These are phyloP conservation scores for Leucoptera coffeella DNA, from an alignment of 2,888 invertebrate species.

Conservation along the genomic window DNA sequence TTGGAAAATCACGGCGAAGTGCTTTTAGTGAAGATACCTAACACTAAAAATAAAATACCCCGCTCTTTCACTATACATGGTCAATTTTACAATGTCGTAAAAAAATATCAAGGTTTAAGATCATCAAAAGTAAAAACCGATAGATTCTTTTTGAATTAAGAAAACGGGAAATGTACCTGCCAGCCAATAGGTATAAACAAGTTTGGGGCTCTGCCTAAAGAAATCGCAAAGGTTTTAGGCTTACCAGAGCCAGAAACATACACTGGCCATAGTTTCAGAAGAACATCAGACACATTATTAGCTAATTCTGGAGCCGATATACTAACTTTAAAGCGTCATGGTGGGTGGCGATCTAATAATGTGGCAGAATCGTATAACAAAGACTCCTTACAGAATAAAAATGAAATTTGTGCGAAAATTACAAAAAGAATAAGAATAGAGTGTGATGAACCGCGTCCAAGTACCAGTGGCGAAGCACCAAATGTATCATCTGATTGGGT, in stretches of 20 bases:
- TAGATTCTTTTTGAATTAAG: conserved; percentile 2
- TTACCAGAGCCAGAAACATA: conserved; percentile 1
- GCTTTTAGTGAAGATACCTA: not conserved
- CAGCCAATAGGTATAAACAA: conserved; percentile 1
- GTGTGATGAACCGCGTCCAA: too few relatives aligned
- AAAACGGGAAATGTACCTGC: conserved; percentile 1
- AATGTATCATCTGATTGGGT: too few relatives aligned
- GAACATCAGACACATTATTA: conserved; percentile 2
- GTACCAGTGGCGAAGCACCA: too few relatives aligned
- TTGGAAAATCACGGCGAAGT: not conserved
- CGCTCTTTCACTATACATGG: too few relatives aligned
- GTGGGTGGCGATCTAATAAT: conserved; percentile 7
- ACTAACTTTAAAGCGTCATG: conserved; percentile 6
- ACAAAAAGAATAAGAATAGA: too few relatives aligned
- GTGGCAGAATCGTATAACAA: conserved; percentile 6
- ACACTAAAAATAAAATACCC: not conserved
- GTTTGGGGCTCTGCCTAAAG: conserved; percentile 1
- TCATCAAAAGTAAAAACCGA: not conserved
- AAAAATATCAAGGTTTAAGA: not conserved
- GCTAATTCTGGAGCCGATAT: conserved; percentile 1
- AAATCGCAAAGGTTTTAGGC: conserved; percentile 1
- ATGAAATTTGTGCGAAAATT: too few relatives aligned
- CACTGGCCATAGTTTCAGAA: conserved; percentile 2
- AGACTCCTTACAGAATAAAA: conserved; percentile 6
- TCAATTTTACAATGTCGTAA: too few relatives aligned